Percentiles rank a stretch among this genome's conserved stretches.
Evolutionary conservation across 2,888 invertebrate species (phyloP).

Genomic region (Rhyacophila evoluta): DNA sequence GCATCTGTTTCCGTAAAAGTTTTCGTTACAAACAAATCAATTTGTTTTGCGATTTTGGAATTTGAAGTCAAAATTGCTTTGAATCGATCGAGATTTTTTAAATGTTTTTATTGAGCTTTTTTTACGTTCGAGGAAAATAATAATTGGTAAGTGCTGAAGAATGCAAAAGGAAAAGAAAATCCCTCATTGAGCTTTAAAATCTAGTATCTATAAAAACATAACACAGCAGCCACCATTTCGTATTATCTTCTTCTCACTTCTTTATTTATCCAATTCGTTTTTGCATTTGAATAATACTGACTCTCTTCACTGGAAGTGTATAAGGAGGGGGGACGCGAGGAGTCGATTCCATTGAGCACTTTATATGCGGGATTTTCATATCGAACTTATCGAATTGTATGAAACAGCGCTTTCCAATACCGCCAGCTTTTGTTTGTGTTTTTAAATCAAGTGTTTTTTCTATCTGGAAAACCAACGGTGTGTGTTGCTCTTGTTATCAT

Average conservation of each 20-base stretch:
- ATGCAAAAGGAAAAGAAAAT: not conserved
- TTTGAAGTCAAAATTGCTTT: no score
- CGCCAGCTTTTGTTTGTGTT: not conserved
- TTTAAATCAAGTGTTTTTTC: not conserved
- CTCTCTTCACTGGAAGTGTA: not conserved
- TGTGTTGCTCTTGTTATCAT: not conserved
- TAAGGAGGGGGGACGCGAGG: not conserved
- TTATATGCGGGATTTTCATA: constrained; percentile 22
- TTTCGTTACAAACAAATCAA: no score
- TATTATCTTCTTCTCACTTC: constrained; percentile 15
- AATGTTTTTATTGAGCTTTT: no score
- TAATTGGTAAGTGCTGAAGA: no score
- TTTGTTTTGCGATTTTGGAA: no score
- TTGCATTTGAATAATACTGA: constrained; percentile 24
- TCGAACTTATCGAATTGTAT: constrained; percentile 11
- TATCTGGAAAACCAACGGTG: not conserved
- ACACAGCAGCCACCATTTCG: not conserved
- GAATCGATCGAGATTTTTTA: no score
- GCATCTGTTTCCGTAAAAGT: no score
- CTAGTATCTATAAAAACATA: not conserved
- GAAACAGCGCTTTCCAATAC: constrained; percentile 2
- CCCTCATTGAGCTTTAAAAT: not conserved
- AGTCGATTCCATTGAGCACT: not conserved
- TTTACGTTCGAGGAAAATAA: no score
- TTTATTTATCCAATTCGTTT: constrained; percentile 24